phyloP scores from a whole-genome alignment of 2,797 vertebrate species.

The Xenopus petersii region DNA sequence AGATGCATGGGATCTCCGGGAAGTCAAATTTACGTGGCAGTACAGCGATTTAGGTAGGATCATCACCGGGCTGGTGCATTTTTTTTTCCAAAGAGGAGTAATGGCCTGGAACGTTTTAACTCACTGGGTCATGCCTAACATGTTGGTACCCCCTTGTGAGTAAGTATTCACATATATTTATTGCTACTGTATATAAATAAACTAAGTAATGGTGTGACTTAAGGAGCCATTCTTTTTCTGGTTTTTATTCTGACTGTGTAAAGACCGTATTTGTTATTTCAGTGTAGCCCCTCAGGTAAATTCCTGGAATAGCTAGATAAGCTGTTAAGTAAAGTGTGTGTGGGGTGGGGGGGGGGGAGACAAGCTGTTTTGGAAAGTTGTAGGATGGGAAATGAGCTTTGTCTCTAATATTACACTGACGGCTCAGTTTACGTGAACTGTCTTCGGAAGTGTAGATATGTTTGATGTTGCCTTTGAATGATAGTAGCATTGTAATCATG shows the following conservation, averaged over 20 bases:
- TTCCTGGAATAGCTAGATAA: conserved; percentile 11
- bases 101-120: no score
- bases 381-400: neutral
- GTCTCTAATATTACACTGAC: conserved; percentile 2
- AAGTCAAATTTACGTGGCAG: no score
- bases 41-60: no score
- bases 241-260: neutral
- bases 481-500: conserved; percentile 25
- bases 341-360: neutral
- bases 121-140: no score
- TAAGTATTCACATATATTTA: no score
- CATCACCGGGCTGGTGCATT: no score
- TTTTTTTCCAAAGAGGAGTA: no score
- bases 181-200: no score
- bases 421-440: conserved; percentile 6
- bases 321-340: neutral
- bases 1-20: no score
- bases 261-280: neutral
- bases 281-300: conserved; percentile 6
- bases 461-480: conserved; percentile 18
- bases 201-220: neutral
- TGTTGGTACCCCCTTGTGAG: no score
- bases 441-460: conserved; percentile 4
- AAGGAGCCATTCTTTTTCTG: neutral
- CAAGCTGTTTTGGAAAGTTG: neutral